phyloP scores from a whole-genome alignment of 2,888 invertebrate genomes.

The Gasteruption jaculator region DNA sequence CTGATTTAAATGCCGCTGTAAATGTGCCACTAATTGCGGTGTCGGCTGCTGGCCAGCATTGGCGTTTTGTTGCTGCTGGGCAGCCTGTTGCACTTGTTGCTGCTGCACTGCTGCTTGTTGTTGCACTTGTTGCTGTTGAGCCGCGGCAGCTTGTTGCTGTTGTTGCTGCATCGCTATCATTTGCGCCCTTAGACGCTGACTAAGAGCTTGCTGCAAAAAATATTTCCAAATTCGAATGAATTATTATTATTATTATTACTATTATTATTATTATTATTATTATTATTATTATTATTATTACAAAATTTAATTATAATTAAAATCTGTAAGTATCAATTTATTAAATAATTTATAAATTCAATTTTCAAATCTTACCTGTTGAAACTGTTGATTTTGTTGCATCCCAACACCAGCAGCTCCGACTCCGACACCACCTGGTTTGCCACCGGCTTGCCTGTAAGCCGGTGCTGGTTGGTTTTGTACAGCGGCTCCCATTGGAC shows the following conservation, averaged over 20 bases:
- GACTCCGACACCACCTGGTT: constrained; percentile 47
- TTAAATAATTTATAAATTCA: constrained; percentile 8
- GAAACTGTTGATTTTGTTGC: constrained; percentile 55
- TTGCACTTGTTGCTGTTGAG: constrained; percentile 57
- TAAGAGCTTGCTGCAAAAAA: too few species aligned
- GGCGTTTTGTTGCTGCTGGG: constrained; percentile 46
- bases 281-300: too few species aligned
- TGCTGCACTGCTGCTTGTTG: constrained; percentile 53
- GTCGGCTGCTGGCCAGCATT: constrained; percentile 54
- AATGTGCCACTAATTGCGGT: constrained; percentile 63
- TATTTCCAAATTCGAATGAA: too few species aligned
- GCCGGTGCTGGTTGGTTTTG: constrained; percentile 70
- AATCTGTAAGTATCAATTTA: constrained; percentile 9
- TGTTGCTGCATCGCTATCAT: constrained; percentile 54
- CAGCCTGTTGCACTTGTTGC: constrained; percentile 53
- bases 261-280: too few species aligned
- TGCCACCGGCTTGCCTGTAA: constrained; percentile 61
- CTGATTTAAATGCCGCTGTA: constrained; percentile 60
- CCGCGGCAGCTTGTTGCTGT: constrained; percentile 67
- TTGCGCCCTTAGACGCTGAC: too few species aligned
- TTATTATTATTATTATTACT: too few species aligned
- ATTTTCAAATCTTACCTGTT: constrained; percentile 49
- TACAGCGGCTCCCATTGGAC: constrained; percentile 53
- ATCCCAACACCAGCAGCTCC: constrained; percentile 41
- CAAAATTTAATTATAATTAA: not conserved